phyloP scores from a whole-genome alignment of 2,113 vertebrate species.

The Ctenomys sociabilis region DNA sequence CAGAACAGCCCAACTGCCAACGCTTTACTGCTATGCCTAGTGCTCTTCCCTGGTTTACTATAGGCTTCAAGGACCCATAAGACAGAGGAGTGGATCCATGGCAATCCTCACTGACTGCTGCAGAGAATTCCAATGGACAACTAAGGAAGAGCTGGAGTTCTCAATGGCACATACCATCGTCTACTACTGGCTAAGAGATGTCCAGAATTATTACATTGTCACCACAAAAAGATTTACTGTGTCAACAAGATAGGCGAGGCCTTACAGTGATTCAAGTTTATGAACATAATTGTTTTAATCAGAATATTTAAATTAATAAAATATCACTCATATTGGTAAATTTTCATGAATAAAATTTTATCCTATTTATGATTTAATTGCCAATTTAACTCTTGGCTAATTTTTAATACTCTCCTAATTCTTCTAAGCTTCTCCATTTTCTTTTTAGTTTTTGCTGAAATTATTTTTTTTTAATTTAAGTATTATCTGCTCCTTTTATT shows the following conservation, averaged over 20 bases:
- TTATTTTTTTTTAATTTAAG: too few relatives aligned
- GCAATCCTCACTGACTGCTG: not conserved
- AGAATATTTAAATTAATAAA: constrained; percentile 52
- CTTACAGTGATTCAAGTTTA: not conserved
- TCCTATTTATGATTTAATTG: not conserved
- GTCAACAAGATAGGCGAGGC: not conserved
- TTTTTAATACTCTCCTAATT: constrained; percentile 12
- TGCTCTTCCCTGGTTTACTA: not conserved
- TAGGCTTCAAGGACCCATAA: not conserved
- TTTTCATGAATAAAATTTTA: constrained; percentile 21
- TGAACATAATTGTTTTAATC: constrained; percentile 10
- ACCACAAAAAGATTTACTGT: not conserved
- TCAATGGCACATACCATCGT: not conserved
- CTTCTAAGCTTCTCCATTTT: constrained; percentile 26
- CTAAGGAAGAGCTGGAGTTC: not conserved
- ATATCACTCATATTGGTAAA: not conserved
- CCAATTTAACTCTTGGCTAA: not conserved
- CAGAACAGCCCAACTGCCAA: not conserved
- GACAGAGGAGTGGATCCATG: not conserved
- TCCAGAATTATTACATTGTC: not conserved
- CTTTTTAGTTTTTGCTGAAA: constrained; percentile 36
- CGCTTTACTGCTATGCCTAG: not conserved
- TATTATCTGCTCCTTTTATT: too few relatives aligned
- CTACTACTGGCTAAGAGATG: not conserved
- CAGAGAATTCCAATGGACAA: not conserved